A percentile compares a stretch with the other conserved stretches of the same genome.
phyloP scores from a whole-genome alignment of 1,140 invertebrate species.

The Belonocnema kinseyi region DNA sequence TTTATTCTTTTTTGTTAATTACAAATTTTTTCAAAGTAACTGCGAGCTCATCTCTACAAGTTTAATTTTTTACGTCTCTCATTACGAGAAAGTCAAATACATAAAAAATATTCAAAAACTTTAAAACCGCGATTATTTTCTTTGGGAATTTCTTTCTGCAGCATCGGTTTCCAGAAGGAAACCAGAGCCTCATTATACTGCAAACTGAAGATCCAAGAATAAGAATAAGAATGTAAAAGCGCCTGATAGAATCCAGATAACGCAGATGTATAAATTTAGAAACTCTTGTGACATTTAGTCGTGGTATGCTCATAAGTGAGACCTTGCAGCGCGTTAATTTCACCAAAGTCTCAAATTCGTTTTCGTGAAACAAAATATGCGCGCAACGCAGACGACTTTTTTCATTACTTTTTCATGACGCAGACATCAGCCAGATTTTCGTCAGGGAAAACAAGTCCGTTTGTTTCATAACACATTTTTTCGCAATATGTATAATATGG shows the following conservation, averaged over 20 bases:
- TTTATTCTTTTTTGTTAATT: too few species aligned
- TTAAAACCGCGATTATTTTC: background rate
- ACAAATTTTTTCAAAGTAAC: background rate
- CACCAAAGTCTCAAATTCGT: constrained; percentile 20
- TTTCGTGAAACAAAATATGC: constrained; percentile 19
- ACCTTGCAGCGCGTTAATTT: constrained; percentile 22
- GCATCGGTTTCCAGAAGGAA: constrained; percentile 8
- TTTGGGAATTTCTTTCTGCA: background rate
- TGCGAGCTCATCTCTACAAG: background rate
- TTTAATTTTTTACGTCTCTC: background rate
- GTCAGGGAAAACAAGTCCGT: background rate
- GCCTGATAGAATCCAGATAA: constrained; percentile 18
- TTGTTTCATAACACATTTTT: background rate
- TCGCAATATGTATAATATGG: background rate
- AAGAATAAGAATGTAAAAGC: constrained; percentile 6
- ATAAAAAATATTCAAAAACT: background rate
- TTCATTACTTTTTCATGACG: background rate
- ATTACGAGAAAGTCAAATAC: background rate
- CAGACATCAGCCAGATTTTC: background rate
- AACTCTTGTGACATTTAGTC: constrained; percentile 7
- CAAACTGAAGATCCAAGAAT: background rate
- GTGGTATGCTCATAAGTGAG: constrained; percentile 27
- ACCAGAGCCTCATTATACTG: background rate
- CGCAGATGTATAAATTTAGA: constrained; percentile 20
- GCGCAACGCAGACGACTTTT: background rate